These are phyloP conservation scores for Zoanthus gigantus DNA, from an alignment of 92 coral and sea anemone species.

Conservation along the genomic window DNA sequence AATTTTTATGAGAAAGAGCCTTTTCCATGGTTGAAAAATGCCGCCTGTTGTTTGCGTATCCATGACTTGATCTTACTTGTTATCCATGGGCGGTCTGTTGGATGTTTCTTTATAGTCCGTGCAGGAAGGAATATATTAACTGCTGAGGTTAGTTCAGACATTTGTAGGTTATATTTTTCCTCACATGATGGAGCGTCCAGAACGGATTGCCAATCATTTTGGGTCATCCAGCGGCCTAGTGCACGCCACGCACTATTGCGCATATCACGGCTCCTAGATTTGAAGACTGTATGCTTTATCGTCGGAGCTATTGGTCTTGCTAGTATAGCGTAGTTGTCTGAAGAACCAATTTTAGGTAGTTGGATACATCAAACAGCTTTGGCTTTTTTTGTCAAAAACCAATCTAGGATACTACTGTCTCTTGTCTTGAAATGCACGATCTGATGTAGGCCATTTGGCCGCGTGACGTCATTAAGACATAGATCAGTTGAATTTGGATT, in stretches of 20 bases:
- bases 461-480: background rate
- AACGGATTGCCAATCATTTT: conserved; percentile 60
- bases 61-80: conserved; percentile 52
- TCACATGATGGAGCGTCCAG: conserved; percentile 40
- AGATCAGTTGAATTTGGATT: conserved; percentile 22
- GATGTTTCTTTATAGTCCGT: conserved; percentile 37
- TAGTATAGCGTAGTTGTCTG: conserved; percentile 55
- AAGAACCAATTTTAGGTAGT: conserved; percentile 53
- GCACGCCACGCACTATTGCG: conserved; percentile 73
- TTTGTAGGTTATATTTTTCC: conserved; percentile 44
- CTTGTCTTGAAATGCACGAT: conserved; percentile 22
- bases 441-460: background rate
- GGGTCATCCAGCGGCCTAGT: conserved; percentile 59
- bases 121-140: conserved; percentile 27
- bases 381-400: conserved; percentile 41
- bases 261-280: conserved; percentile 43
- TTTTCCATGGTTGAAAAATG: conserved; percentile 51
- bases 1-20: conserved; percentile 25
- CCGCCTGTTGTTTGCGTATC: conserved; percentile 54
- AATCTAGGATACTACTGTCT: conserved; percentile 57
- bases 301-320: conserved; percentile 50
- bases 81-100: conserved; percentile 71
- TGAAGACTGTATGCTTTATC: conserved; percentile 4
- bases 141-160: conserved; percentile 50
- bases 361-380: conserved; percentile 14